Base-by-base conservation (phyloP, 2,888 invertebrate species). In the Anthophora plumipes region DNA sequence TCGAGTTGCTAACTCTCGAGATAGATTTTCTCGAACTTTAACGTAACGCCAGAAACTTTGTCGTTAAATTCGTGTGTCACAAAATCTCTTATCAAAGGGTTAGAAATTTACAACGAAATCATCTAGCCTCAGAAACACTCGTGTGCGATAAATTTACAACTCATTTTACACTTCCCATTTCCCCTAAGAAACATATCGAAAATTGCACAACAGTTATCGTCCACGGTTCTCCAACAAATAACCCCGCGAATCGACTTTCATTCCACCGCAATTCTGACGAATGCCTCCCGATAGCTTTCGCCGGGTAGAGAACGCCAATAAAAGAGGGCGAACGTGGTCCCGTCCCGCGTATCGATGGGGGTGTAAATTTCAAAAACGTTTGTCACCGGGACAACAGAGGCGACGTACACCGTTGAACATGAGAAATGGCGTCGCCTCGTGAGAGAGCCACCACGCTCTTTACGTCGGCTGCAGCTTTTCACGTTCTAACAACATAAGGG, bases 381-480 rank as follows among this genome's bases (percentile, higher is more conserved):
- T 68, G 82, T 77, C 82, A 59, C 55, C 43, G 22, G 55, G 55
- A 70, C 66, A 55, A 54, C 67, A 60, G 60, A 12, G 48, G 17
- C 74, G 69, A 54, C 63, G 52, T 64, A 54, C 66, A 59, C 12
- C 46, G 57, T 52, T 75, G 72, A 71, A 77, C 77, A 72, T 82
- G 82, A 82, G 76, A 85, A 85, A 85, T 73, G 50, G 68, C 64
- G 52, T 25, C 48, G 43, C 64, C 31, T 41, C 50, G 48, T 64
- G 74, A 71, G 52, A 61, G 74, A 48, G 46, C 39, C 48, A 25
- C 67, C 57, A 67, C 71, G 77, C 82, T 85, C 83, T 86, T 85
- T 63, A 80, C 79, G 79, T 85, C 77, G 71, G 60, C 54, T 68
- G 77, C 85, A 85, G 73, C 71, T 64, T 82, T 67, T 81, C 72